A percentile compares a stretch with the other conserved stretches of the same genome.
These are phyloP conservation scores for Propithecus deckenii DNA, from an alignment of 2,797 vertebrate species.

Conservation along the genomic window DNA sequence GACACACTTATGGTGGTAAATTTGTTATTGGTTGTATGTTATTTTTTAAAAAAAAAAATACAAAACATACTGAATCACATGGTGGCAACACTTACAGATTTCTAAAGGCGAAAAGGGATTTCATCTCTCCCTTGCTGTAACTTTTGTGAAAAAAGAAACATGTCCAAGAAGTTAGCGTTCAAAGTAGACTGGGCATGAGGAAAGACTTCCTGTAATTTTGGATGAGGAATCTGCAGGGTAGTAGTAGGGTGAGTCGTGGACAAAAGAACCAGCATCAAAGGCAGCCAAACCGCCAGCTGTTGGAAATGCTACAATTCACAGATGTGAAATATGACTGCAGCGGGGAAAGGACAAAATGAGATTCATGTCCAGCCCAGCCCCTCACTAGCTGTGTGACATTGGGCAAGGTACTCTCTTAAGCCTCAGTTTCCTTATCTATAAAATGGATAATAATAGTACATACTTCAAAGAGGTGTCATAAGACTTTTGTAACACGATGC, in stretches of 20 bases:
- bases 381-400: background rate
- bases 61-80: background rate
- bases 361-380: background rate
- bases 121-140: background rate
- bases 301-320: background rate
- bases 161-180: background rate
- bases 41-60: background rate
- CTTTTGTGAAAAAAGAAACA: background rate
- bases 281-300: background rate
- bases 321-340: background rate
- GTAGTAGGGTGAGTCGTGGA: background rate
- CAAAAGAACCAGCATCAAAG: background rate
- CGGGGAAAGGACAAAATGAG: background rate
- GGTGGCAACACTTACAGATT: background rate
- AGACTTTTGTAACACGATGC: background rate
- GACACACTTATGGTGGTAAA: background rate
- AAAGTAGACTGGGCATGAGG: background rate
- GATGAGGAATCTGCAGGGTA: background rate
- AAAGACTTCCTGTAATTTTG: background rate
- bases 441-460: background rate
- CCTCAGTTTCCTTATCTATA: background rate
- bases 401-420: background rate
- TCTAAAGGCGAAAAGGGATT: background rate
- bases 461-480: background rate
- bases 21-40: background rate